phyloP scores from a whole-genome alignment of 2,113 vertebrate species.

The Chloroceryle aenea region DNA sequence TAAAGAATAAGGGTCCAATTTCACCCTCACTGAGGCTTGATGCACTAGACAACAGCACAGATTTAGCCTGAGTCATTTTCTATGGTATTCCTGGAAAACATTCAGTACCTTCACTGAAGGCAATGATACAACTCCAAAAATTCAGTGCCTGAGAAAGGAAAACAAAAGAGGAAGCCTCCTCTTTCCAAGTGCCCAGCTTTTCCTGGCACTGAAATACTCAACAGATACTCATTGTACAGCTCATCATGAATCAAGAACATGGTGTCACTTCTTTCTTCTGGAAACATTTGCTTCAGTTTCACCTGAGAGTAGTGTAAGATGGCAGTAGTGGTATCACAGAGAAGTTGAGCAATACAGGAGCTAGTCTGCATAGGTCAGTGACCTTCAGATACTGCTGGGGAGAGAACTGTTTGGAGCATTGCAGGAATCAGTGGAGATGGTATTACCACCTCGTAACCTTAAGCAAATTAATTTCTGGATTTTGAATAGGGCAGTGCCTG shows the following conservation, averaged over 20 bases:
- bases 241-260: fast-evolving
- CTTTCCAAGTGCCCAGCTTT: neutral
- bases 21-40: neutral
- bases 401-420: neutral
- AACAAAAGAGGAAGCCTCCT: neutral
- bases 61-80: neutral
- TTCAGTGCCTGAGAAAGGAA: neutral
- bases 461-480: neutral
- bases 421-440: neutral
- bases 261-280: neutral
- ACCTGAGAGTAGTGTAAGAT: neutral
- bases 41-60: neutral
- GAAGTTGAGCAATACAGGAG: neutral
- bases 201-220: neutral
- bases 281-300: neutral
- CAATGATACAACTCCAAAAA: neutral
- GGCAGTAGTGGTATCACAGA: neutral
- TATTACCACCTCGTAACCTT: neutral
- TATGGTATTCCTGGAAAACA: neutral
- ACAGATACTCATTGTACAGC: neutral
- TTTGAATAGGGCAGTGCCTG: neutral
- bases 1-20: neutral
- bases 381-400: neutral
- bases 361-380: neutral
- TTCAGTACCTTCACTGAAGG: neutral